Percentiles rank a stretch among this genome's conserved stretches.
phyloP scores from a whole-genome alignment of 1,140 invertebrate species.

The Glomeris maerens region DNA sequence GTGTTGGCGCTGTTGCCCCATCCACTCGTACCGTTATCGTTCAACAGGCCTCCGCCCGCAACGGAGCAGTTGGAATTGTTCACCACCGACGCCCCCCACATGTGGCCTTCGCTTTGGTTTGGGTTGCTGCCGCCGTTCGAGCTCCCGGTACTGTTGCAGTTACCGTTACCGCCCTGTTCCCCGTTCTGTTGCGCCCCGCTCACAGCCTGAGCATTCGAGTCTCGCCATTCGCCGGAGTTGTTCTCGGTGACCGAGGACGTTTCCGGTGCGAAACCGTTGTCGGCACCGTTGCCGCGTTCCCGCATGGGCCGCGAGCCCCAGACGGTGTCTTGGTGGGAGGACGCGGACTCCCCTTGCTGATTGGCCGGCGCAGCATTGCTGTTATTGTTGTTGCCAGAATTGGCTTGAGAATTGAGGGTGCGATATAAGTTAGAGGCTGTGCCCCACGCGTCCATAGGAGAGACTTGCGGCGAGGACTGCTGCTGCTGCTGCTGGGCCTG shows the following conservation, averaged over 20 bases:
- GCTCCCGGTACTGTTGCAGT: slow-evolving; percentile 9
- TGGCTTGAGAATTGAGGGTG: slow-evolving; percentile 11
- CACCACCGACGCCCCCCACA: too few species aligned
- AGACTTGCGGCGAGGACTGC: slow-evolving; percentile 16
- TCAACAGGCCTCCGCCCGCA: too few species aligned
- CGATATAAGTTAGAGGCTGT: slow-evolving; percentile 2
- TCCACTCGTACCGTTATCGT: too few species aligned
- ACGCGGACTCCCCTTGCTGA: slow-evolving; percentile 21
- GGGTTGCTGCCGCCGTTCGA: slow-evolving; percentile 9
- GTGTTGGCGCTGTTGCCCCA: slow-evolving; percentile 21
- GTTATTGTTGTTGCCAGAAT: slow-evolving; percentile 17
- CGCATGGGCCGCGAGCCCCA: slow-evolving; percentile 11
- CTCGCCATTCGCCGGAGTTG: neutral
- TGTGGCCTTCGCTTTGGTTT: too few species aligned
- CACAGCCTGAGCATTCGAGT: slow-evolving; percentile 6
- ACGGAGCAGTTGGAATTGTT: too few species aligned
- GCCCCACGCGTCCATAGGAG: neutral
- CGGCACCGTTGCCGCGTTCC: slow-evolving; percentile 2
- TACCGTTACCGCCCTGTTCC: neutral
- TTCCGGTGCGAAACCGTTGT: neutral
- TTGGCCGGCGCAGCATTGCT: slow-evolving; percentile 15
- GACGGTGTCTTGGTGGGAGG: slow-evolving; percentile 21
- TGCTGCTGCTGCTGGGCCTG: slow-evolving; percentile 17
- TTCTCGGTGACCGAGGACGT: neutral
- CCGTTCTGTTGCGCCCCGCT: slow-evolving; percentile 1